These are phyloP conservation scores for Vicugna pacos DNA, from an alignment of 2,113 vertebrate species.

Conservation along the genomic window DNA sequence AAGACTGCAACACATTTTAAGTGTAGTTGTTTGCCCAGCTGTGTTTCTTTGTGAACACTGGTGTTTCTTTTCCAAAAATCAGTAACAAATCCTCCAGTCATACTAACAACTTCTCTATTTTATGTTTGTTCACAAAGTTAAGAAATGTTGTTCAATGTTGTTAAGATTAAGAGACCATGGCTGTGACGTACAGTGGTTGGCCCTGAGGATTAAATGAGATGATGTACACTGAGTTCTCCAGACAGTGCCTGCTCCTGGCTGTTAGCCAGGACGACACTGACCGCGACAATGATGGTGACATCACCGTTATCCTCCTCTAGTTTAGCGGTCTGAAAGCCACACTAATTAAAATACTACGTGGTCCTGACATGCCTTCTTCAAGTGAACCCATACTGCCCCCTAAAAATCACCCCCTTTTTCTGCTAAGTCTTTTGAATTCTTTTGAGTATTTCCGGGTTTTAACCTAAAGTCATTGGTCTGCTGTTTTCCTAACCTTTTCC, in stretches of 20 bases:
- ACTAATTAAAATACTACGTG: not conserved
- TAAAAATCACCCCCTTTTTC: not conserved
- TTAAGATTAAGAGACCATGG: not conserved
- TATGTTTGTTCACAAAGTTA: not conserved
- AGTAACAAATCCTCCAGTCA: not conserved
- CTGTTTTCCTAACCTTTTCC: not conserved
- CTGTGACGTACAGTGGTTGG: fast-evolving
- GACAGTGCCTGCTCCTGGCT: not conserved
- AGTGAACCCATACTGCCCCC: not conserved
- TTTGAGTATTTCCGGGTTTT: not conserved
- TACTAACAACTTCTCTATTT: not conserved
- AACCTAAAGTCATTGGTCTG: not conserved
- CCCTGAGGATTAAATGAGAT: not conserved
- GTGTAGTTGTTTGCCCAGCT: not conserved
- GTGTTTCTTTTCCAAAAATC: not conserved
- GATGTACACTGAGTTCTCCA: no score
- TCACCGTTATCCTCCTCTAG: not conserved
- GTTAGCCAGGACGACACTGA: not conserved
- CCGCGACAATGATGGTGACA: fast-evolving
- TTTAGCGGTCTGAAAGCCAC: not conserved
- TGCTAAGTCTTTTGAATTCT: not conserved
- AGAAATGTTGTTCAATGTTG: not conserved
- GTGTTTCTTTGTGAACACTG: not conserved
- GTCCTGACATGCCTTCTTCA: not conserved
- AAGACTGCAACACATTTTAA: not conserved